Percentiles rank a stretch among this genome's conserved stretches.
Evolutionary conservation across 2,797 vertebrate genomes (phyloP).

Genomic region (Tapirus indicus): DNA sequence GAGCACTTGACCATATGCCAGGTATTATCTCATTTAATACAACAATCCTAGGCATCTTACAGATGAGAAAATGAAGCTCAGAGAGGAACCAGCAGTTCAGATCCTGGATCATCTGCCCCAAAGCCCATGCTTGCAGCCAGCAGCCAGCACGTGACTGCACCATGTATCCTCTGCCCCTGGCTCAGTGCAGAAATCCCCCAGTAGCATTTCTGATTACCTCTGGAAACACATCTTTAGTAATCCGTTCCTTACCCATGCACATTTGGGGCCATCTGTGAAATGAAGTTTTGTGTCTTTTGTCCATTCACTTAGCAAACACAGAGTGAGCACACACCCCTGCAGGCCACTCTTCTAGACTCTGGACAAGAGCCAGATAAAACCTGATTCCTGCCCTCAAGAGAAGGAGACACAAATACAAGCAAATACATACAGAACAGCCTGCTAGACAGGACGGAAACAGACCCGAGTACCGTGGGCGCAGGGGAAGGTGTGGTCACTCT

Average conservation of each 20-base stretch:
- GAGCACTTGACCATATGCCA: not conserved
- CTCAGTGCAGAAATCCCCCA: not conserved
- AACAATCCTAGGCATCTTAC: not conserved
- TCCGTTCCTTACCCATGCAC: not conserved
- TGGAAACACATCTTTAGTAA: not conserved
- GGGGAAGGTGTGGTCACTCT: not conserved
- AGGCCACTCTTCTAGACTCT: not conserved
- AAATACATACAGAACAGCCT: not conserved
- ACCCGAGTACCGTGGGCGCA: no score
- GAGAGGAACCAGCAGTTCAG: not conserved
- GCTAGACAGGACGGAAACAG: not conserved
- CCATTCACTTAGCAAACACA: not conserved
- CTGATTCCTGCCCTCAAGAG: not conserved
- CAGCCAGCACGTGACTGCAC: not conserved
- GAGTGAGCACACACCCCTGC: not conserved
- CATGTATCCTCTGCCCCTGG: not conserved
- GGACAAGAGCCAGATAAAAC: not conserved
- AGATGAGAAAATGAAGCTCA: not conserved
- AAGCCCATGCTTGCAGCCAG: not conserved
- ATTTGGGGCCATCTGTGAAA: not conserved
- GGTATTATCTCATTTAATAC: not conserved
- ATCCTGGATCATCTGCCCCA: not conserved
- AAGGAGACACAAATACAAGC: not conserved
- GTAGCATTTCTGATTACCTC: not conserved
- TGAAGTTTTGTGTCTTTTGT: not conserved